Conservation (phyloP, 2,797 vertebrate genomes). For the Ceryle rudis region DNA sequence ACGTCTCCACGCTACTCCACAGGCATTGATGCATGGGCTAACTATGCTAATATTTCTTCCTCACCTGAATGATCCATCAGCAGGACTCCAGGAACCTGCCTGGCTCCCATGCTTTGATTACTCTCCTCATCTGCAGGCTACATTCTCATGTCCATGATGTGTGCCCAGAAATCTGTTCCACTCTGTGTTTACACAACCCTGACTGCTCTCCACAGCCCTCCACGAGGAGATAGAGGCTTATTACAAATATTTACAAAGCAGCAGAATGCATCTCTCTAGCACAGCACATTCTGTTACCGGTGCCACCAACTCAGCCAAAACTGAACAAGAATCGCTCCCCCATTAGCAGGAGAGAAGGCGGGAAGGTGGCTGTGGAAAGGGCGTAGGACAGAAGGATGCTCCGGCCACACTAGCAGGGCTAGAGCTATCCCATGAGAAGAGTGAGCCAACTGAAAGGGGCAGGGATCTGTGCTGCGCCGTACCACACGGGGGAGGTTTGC, state of each 20-base stretch:
- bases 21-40: neutral
- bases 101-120: neutral
- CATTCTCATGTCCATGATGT: fast-evolving
- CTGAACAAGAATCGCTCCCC: neutral
- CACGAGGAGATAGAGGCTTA: fast-evolving
- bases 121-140: neutral
- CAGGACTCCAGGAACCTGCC: neutral
- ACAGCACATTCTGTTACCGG: neutral
- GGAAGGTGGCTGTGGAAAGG: neutral
- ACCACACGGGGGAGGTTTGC: fast-evolving
- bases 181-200: neutral
- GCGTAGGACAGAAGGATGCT: neutral
- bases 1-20: neutral
- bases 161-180: neutral
- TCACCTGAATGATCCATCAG: neutral
- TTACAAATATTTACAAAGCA: neutral
- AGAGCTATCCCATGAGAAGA: neutral
- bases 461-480: neutral
- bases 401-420: neutral
- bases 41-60: neutral
- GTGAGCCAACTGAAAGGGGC: neutral
- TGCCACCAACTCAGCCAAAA: neutral
- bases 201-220: neutral
- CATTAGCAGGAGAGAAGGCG: neutral
- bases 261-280: neutral